phyloP scores from a whole-genome alignment of 2,797 vertebrate genomes.

The Alosa sapidissima region DNA sequence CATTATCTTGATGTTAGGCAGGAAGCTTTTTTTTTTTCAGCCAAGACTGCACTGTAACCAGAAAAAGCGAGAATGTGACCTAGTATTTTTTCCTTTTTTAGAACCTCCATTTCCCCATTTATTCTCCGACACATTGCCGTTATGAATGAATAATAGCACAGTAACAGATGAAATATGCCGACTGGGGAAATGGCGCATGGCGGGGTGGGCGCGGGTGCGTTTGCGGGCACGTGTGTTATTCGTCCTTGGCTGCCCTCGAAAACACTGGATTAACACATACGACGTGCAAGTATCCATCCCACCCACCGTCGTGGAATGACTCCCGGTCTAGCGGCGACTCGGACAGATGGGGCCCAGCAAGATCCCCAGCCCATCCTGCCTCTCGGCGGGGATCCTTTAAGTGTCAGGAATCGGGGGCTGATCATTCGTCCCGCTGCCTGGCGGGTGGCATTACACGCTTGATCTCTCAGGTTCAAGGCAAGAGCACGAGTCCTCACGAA shows the following conservation, averaged over 20 bases:
- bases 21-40: neutral
- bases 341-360: conserved; percentile 42
- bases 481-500: conserved; percentile 38
- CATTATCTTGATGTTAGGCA: neutral
- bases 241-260: conserved; percentile 19
- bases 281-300: conserved; percentile 5
- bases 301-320: conserved; percentile 15
- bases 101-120: neutral
- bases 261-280: conserved; percentile 25
- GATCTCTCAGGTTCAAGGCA: conserved; percentile 54
- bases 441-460: conserved; percentile 57
- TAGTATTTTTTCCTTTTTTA: conserved; percentile 15
- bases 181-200: conserved; percentile 43
- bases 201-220: conserved; percentile 30
- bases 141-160: conserved; percentile 16
- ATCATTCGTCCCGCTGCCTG: conserved; percentile 54
- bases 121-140: conserved; percentile 19
- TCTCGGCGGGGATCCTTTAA: conserved; percentile 54
- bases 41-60: neutral
- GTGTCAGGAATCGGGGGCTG: conserved; percentile 53
- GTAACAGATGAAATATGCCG: conserved; percentile 21
- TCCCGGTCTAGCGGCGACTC: conserved; percentile 6
- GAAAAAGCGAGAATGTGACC: conserved; percentile 19
- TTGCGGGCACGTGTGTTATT: neutral
- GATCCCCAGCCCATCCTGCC: conserved; percentile 46